Conservation (phyloP, 2,113 vertebrate genomes). For the Bucco capensis region DNA sequence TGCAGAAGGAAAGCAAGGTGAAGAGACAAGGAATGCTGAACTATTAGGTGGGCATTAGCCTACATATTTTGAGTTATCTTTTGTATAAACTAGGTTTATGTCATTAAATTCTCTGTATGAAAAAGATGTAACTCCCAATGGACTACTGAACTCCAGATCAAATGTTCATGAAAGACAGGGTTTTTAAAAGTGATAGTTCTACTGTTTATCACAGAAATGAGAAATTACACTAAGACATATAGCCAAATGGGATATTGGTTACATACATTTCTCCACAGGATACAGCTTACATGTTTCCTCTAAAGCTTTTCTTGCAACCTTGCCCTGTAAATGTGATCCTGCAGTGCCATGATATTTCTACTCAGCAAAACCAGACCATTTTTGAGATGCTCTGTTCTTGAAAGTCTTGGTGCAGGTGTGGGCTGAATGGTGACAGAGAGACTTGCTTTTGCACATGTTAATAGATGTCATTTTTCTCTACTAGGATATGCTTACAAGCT, state of each 20-base stretch:
- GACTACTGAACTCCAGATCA: not conserved
- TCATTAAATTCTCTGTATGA: not conserved
- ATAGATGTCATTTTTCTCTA: no score
- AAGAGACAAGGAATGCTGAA: not conserved
- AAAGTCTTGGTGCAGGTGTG: no score
- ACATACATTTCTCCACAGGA: not conserved
- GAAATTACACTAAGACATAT: not conserved
- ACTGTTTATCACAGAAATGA: not conserved
- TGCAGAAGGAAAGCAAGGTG: not conserved
- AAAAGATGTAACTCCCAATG: not conserved
- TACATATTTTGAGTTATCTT: not conserved
- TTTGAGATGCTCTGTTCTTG: no score
- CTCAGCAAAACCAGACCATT: not conserved
- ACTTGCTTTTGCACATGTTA: no score
- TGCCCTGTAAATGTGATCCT: not conserved
- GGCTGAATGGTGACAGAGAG: no score
- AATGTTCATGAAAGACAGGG: not conserved
- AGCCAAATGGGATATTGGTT: not conserved
- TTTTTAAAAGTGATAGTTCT: not conserved
- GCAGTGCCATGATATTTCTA: not conserved
- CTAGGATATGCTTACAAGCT: no score
- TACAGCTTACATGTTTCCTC: not conserved
- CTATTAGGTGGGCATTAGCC: not conserved
- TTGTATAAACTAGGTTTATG: not conserved
- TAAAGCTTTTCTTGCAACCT: not conserved